Conservation (phyloP, 2,113 vertebrate genomes). For the Lophotis ruficrista region DNA sequence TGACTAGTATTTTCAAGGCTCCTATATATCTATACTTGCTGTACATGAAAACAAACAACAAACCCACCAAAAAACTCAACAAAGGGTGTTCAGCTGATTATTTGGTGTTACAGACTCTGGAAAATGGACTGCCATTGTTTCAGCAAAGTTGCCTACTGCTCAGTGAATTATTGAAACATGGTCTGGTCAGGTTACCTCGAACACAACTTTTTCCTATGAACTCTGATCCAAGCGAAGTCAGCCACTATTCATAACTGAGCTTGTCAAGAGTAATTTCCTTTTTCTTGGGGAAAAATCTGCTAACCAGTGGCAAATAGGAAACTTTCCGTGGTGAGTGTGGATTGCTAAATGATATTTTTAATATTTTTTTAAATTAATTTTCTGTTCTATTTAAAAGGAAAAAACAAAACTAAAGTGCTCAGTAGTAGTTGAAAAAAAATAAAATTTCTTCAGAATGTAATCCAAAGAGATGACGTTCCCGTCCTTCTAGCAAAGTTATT, state of each 20-base stretch:
- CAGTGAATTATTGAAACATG: neutral
- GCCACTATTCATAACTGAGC: conserved; percentile 27
- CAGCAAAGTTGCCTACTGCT: neutral
- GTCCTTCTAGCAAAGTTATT: neutral
- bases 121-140: neutral
- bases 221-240: conserved; percentile 35
- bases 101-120: neutral
- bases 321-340: conserved; percentile 9
- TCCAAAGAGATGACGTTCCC: neutral
- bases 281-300: conserved; percentile 49
- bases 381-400: neutral
- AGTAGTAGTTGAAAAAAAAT: neutral
- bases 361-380: neutral
- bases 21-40: neutral
- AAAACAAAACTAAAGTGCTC: neutral
- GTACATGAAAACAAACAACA: neutral
- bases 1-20: neutral
- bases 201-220: conserved; percentile 33
- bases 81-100: neutral
- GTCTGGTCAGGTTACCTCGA: neutral
- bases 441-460: neutral
- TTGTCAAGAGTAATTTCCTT: conserved; percentile 56
- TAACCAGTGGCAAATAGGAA: conserved; percentile 22
- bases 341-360: neutral
- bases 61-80: neutral